Conservation (phyloP, 2,113 vertebrate genomes). For the Aptenodytes forsteri region DNA sequence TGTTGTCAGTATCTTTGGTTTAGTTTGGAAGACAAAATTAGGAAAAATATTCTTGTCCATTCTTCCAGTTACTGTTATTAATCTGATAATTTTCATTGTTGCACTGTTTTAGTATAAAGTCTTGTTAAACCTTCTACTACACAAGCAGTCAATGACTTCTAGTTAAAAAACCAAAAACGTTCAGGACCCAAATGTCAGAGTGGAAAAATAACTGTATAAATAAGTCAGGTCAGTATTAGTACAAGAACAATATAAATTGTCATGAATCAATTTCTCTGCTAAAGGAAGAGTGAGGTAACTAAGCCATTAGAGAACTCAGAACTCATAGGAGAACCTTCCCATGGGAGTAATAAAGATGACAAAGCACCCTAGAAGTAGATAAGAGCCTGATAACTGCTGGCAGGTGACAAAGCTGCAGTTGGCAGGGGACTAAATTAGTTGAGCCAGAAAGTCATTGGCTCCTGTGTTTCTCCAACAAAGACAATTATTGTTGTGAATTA, state of each 20-base stretch:
- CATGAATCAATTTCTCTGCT: background rate
- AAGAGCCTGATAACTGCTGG: background rate
- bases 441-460: background rate
- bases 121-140: background rate
- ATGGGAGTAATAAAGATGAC: background rate
- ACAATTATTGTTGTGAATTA: background rate
- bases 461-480: background rate
- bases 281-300: background rate
- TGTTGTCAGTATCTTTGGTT: background rate
- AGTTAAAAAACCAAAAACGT: background rate
- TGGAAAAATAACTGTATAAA: background rate
- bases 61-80: background rate
- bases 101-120: background rate
- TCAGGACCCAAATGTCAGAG: background rate
- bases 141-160: background rate
- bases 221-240: background rate
- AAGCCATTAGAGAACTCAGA: background rate
- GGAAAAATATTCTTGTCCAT: background rate
- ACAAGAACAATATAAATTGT: background rate
- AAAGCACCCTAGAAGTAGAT: background rate
- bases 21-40: background rate
- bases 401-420: background rate
- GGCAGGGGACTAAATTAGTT: background rate
- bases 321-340: background rate
- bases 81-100: background rate